Percentiles rank a stretch among this genome's conserved stretches.
phyloP scores from a whole-genome alignment of 2,113 vertebrate genomes.

The Lycocorax pyrrhopterus region DNA sequence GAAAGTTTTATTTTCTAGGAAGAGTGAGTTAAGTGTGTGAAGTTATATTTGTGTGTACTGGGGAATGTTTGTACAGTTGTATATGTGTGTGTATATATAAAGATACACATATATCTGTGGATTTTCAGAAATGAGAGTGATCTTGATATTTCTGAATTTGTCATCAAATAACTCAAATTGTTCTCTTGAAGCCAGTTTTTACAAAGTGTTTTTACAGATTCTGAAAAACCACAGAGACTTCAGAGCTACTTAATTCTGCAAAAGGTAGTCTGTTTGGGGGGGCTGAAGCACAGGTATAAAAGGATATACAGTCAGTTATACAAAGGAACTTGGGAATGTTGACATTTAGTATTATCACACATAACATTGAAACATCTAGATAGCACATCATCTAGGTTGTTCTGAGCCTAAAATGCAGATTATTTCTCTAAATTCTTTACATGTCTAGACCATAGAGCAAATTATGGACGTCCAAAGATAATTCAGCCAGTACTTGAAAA shows the following conservation, averaged over 20 bases:
- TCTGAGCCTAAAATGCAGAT: background rate
- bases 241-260: background rate
- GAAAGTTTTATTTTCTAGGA: background rate
- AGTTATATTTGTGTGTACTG: background rate
- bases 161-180: background rate
- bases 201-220: background rate
- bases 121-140: background rate
- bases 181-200: background rate
- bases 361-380: background rate
- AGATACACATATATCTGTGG: background rate
- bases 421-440: background rate
- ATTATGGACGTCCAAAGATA: background rate
- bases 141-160: background rate
- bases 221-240: background rate
- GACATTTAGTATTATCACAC: background rate
- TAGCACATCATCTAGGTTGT: background rate
- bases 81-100: fast-evolving
- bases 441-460: background rate
- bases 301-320: background rate
- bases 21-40: background rate
- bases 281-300: background rate
- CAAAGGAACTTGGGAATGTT: background rate
- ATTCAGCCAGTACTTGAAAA: background rate
- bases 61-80: background rate
- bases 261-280: background rate